Conservation (phyloP, 1,140 invertebrate species). For the Maconellicoccus hirsutus region DNA sequence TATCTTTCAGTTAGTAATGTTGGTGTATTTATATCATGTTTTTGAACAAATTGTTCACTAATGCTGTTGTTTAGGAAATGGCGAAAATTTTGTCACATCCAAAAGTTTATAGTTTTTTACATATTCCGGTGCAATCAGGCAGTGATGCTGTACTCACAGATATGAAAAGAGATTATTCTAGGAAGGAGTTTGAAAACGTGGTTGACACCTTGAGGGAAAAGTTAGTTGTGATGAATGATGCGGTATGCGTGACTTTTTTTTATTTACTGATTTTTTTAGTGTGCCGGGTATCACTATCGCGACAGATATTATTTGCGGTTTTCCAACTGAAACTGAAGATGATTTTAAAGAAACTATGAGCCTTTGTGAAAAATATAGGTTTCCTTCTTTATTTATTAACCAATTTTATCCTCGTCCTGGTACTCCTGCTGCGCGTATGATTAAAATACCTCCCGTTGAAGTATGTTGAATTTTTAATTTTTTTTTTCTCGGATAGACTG, state of each 20-base stretch:
- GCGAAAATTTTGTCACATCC: constrained; percentile 78
- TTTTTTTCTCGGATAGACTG: constrained; percentile 8
- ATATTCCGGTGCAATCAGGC: constrained; percentile 93
- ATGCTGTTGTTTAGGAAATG: constrained; percentile 49
- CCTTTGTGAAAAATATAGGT: constrained; percentile 76
- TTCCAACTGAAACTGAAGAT: constrained; percentile 85
- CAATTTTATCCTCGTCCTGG: constrained; percentile 94
- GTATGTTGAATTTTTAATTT: constrained; percentile 25
- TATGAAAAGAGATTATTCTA: constrained; percentile 92
- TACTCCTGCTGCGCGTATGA: constrained; percentile 86
- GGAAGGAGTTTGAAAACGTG: constrained; percentile 77
- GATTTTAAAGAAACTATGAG: constrained; percentile 84
- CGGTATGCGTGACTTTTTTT: neutral
- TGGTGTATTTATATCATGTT: neutral
- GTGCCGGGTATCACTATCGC: constrained; percentile 84
- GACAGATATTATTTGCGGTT: constrained; percentile 97
- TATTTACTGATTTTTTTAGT: constrained; percentile 36
- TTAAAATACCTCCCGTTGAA: constrained; percentile 62
- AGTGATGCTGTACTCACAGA: constrained; percentile 85
- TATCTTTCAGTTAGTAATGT: constrained; percentile 54
- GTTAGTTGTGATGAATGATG: constrained; percentile 36
- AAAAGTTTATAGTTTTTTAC: constrained; percentile 86
- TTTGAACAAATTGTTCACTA: neutral
- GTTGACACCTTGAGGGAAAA: constrained; percentile 69
- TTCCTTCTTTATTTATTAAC: constrained; percentile 93